Conservation (phyloP, 2,888 invertebrate species). For the Metallyticus violacea region DNA sequence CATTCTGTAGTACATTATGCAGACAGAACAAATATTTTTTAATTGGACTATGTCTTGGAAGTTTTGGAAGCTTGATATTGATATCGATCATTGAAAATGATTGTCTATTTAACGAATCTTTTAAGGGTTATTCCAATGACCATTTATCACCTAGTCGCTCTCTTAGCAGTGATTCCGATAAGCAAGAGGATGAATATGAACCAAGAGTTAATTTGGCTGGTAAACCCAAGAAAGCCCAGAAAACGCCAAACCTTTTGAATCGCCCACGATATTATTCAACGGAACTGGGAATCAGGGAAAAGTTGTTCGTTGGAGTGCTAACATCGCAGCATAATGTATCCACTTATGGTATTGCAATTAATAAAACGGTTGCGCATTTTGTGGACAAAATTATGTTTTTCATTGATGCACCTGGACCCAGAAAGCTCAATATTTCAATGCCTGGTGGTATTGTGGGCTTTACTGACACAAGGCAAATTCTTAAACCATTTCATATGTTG, state of each 20-base stretch:
- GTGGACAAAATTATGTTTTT: conserved; percentile 83
- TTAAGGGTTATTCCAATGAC: not conserved
- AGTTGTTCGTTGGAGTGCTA: conserved; percentile 82
- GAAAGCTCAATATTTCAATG: conserved; percentile 45
- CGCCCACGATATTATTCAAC: conserved; percentile 93
- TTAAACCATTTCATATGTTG: conserved; percentile 82
- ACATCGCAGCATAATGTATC: conserved; percentile 71
- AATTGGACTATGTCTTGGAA: conserved; percentile 55
- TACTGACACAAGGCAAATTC: conserved; percentile 70
- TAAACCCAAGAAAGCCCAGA: conserved; percentile 49
- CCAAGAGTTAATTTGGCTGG: conserved; percentile 49
- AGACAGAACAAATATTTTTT: conserved; percentile 54
- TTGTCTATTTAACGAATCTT: conserved; percentile 27
- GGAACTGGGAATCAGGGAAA: conserved; percentile 89
- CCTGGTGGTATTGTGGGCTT: conserved; percentile 81
- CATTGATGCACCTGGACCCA: conserved; percentile 53
- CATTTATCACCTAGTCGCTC: conserved; percentile 23
- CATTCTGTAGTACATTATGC: conserved; percentile 19
- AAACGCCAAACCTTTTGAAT: conserved; percentile 60
- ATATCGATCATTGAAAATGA: conserved; percentile 48
- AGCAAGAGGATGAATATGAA: conserved; percentile 46
- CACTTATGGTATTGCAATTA: conserved; percentile 76
- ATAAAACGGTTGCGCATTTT: conserved; percentile 80
- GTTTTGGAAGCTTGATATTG: conserved; percentile 54
- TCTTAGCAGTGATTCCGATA: not conserved